Conservation (phyloP, 23 tunicate species). For the Trididemnum clinides region DNA sequence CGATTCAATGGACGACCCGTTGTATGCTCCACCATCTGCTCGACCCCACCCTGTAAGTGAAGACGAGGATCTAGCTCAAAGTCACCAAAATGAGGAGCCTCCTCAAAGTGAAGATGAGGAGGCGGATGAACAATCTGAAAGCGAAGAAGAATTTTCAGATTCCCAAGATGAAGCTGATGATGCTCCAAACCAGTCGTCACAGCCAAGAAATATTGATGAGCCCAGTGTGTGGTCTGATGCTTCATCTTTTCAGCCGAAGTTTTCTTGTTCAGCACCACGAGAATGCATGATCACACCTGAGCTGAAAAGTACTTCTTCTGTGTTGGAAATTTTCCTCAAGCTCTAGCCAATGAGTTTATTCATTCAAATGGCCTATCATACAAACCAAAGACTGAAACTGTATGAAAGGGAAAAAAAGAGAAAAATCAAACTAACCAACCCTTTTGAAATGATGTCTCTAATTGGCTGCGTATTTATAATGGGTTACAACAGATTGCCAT, state of each 20-base stretch:
- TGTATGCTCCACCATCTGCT: slow-evolving; percentile 20
- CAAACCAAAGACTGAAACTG: slow-evolving; percentile 20
- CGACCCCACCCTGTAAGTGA: slow-evolving; percentile 5
- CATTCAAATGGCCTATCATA: slow-evolving; percentile 13
- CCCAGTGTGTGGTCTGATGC: slow-evolving; percentile 35
- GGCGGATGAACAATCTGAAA: slow-evolving; percentile 18
- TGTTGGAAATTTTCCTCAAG: slow-evolving; percentile 23
- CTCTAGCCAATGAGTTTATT: slow-evolving; percentile 36
- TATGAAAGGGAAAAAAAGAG: slow-evolving; percentile 10
- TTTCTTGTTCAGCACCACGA: slow-evolving; percentile 12
- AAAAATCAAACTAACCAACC: slow-evolving; percentile 28
- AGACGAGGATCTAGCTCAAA: slow-evolving; percentile 10
- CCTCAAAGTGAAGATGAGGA: slow-evolving; percentile 18
- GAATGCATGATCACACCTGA: slow-evolving; percentile 22
- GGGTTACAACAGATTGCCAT: slow-evolving; percentile 30
- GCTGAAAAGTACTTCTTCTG: slow-evolving; percentile 22
- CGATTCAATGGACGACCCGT: slow-evolving; percentile 14
- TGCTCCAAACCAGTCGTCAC: slow-evolving; percentile 8
- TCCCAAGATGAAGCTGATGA: slow-evolving; percentile 22
- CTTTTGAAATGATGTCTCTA: slow-evolving; percentile 26
- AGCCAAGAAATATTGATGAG: slow-evolving; percentile 17
- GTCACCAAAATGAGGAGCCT: slow-evolving; percentile 10
- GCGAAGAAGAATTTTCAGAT: slow-evolving; percentile 17
- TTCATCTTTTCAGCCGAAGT: slow-evolving; percentile 16
- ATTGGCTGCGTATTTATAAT: slow-evolving; percentile 23